Percentiles rank a stretch among this genome's conserved stretches.
Evolutionary conservation across 2,888 invertebrate genomes (phyloP).

Genomic region (Sturmia bella): DNA sequence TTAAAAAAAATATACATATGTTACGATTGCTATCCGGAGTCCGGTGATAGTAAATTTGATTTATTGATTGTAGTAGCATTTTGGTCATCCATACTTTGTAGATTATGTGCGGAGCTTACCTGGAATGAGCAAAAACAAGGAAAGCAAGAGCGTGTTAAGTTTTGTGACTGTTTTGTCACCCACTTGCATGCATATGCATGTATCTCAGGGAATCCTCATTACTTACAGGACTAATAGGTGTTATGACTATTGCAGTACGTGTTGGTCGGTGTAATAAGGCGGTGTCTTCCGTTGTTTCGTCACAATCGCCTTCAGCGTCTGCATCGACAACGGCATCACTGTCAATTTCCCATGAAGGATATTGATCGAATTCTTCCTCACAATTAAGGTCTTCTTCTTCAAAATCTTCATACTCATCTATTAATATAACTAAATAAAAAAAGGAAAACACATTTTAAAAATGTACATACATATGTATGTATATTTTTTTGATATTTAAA

Average conservation of each 20-base stretch:
- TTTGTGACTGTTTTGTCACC: not conserved
- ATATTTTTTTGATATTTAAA: not conserved
- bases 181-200: too few species aligned
- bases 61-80: constrained; percentile 78
- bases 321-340: constrained; percentile 82
- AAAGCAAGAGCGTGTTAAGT: too few species aligned
- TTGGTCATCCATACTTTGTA: constrained; percentile 80
- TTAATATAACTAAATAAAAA: constrained; percentile 79
- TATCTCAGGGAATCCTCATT: too few species aligned
- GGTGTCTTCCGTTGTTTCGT: constrained; percentile 83
- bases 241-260: constrained; percentile 82
- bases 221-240: constrained; percentile 82
- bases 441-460: not conserved
- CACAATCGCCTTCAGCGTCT: constrained; percentile 81
- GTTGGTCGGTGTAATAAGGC: constrained; percentile 83
- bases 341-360: constrained; percentile 82
- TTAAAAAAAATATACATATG: constrained; percentile 66
- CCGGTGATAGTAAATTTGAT: constrained; percentile 80
- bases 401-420: constrained; percentile 82
- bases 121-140: constrained; percentile 65
- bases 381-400: constrained; percentile 82
- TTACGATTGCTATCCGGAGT: constrained; percentile 78
- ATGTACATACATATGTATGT: not conserved
- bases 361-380: constrained; percentile 82
- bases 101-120: constrained; percentile 81